Evolutionary conservation across 2,113 vertebrate genomes (phyloP).

Genomic region (Rafetus swinhoei): DNA sequence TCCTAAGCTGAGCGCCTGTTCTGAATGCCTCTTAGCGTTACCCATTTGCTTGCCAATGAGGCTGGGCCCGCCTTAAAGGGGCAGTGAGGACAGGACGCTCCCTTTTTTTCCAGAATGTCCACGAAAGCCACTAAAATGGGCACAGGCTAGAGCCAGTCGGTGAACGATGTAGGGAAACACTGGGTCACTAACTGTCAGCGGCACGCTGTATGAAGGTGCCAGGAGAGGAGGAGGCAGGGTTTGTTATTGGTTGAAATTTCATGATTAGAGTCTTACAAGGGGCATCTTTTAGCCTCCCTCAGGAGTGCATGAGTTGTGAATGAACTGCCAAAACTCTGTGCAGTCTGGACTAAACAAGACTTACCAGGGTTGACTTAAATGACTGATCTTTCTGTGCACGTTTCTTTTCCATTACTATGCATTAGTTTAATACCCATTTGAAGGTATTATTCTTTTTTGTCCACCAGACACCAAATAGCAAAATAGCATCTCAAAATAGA

Average conservation of each 20-base stretch:
- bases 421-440: neutral
- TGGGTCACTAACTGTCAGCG: neutral
- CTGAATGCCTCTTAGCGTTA: neutral
- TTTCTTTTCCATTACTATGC: neutral
- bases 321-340: neutral
- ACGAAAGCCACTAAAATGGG: neutral
- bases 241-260: neutral
- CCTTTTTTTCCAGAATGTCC: neutral
- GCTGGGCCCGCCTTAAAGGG: slow-evolving; percentile 19
- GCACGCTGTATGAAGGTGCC: too few species aligned
- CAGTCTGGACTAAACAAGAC: neutral
- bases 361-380: neutral
- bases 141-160: neutral
- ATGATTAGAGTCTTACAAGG: slow-evolving; percentile 14
- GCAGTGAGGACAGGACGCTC: neutral
- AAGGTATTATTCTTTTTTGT: neutral
- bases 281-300: neutral
- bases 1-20: neutral
- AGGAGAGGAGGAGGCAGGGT: neutral
- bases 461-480: neutral
- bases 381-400: neutral
- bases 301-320: neutral
- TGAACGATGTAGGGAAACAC: neutral
- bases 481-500: neutral
- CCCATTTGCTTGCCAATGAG: neutral